These are phyloP conservation scores for Leguminivora glycinivorella DNA, from an alignment of 1,140 invertebrate genomes.

Conservation along the genomic window DNA sequence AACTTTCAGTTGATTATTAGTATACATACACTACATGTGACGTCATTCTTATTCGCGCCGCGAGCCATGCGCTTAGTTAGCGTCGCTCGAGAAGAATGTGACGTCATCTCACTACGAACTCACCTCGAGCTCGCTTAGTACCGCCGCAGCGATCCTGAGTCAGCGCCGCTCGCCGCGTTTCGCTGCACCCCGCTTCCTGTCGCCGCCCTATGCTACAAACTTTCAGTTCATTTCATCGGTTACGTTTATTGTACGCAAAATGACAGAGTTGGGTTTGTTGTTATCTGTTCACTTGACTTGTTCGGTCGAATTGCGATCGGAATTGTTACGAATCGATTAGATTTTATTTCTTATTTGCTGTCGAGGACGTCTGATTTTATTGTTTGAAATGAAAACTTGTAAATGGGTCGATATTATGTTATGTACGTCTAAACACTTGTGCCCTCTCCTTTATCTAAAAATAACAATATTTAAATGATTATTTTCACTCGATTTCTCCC, in stretches of 20 bases:
- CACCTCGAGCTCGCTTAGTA: conserved; percentile 33
- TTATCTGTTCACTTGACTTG: conserved; percentile 28
- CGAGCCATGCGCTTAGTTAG: too few relatives aligned
- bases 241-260: conserved; percentile 50
- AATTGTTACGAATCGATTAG: conserved; percentile 7
- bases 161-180: conserved; percentile 58
- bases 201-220: conserved; percentile 63
- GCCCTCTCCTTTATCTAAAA: too few relatives aligned
- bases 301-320: conserved; percentile 5
- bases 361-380: too few relatives aligned
- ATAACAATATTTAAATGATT: too few relatives aligned
- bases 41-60: too few relatives aligned
- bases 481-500: too few relatives aligned
- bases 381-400: too few relatives aligned
- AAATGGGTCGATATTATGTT: too few relatives aligned
- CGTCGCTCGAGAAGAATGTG: too few relatives aligned
- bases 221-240: conserved; percentile 68
- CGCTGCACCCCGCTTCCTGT: conserved; percentile 66
- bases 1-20: too few relatives aligned
- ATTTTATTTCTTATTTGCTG: not conserved
- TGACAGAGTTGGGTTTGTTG: conserved; percentile 40
- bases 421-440: too few relatives aligned
- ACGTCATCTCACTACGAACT: not conserved
- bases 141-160: conserved; percentile 49
- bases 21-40: too few relatives aligned